Evolutionary conservation across 2,888 invertebrate species (phyloP).

Genomic region (Himalopsyche anomala): DNA sequence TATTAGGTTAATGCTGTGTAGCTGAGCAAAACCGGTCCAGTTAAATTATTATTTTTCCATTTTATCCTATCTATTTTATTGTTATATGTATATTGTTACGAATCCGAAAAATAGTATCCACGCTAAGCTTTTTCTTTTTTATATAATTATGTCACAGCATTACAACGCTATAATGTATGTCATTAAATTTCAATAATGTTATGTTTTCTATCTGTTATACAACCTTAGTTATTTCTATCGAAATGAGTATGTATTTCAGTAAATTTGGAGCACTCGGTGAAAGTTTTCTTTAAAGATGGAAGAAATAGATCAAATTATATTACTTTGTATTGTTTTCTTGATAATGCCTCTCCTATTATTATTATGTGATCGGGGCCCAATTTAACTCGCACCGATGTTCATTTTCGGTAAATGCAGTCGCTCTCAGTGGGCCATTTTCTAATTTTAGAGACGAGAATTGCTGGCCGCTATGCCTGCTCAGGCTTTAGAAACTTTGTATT

Average conservation of each 20-base stretch:
- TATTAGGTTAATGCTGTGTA: no score
- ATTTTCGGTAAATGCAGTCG: background rate
- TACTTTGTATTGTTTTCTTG: constrained; percentile 8
- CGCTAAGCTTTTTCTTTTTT: no score
- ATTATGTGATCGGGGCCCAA: constrained; percentile 6
- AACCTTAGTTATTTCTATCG: background rate
- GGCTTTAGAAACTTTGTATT: background rate
- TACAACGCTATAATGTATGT: no score
- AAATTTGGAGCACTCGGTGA: constrained; percentile 15
- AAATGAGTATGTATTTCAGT: background rate
- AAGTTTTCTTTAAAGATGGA: background rate
- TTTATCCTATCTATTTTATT: no score
- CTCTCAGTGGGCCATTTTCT: background rate
- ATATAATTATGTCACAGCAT: no score
- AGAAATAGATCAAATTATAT: constrained; percentile 15
- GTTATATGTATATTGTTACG: no score
- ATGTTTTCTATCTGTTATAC: background rate
- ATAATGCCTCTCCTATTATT: constrained; percentile 16
- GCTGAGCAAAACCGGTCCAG: no score
- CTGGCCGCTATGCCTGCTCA: background rate
- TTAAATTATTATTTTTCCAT: no score
- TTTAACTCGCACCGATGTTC: background rate
- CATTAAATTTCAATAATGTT: background rate
- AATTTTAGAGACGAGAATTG: background rate
- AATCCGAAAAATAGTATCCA: no score